These are phyloP conservation scores for Sinocyclocheilus anshuiensis DNA, from an alignment of 2,113 vertebrate genomes.

Conservation along the genomic window DNA sequence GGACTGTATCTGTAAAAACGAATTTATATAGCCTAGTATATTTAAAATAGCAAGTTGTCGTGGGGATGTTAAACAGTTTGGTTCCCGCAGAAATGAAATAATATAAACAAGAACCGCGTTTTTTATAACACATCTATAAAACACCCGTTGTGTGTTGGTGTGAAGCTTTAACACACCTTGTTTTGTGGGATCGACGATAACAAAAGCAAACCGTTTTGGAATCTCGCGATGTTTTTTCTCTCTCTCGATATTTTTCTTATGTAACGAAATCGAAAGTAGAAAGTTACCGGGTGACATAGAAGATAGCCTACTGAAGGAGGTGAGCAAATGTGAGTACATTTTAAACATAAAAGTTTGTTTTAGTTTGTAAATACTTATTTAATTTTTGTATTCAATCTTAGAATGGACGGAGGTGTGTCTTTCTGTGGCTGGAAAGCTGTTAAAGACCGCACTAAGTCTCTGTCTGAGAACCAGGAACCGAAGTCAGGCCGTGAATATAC, in stretches of 20 bases:
- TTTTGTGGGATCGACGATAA: background rate
- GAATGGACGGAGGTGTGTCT: background rate
- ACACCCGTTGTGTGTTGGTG: background rate
- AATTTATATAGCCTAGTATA: background rate
- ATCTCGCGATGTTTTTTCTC: background rate
- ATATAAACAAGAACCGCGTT: no score
- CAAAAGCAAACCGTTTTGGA: background rate
- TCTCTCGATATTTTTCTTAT: background rate
- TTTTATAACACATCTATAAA: no score
- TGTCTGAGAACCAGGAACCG: conserved; percentile 44
- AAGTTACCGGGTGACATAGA: background rate
- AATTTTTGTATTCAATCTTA: background rate
- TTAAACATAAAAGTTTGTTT: background rate
- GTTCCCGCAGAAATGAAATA: no score
- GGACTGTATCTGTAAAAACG: background rate
- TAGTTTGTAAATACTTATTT: background rate
- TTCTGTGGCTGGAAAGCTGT: conserved; percentile 59
- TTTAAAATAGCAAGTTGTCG: background rate
- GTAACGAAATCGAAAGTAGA: background rate
- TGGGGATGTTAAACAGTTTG: no score
- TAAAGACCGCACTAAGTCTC: conserved; percentile 27
- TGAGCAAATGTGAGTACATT: background rate
- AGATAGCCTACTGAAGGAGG: background rate
- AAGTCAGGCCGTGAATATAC: conserved; percentile 43
- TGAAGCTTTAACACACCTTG: background rate